Percentiles rank a stretch among this genome's conserved stretches.
phyloP scores from a whole-genome alignment of 2,113 vertebrate genomes.

The Eidolon helvum region DNA sequence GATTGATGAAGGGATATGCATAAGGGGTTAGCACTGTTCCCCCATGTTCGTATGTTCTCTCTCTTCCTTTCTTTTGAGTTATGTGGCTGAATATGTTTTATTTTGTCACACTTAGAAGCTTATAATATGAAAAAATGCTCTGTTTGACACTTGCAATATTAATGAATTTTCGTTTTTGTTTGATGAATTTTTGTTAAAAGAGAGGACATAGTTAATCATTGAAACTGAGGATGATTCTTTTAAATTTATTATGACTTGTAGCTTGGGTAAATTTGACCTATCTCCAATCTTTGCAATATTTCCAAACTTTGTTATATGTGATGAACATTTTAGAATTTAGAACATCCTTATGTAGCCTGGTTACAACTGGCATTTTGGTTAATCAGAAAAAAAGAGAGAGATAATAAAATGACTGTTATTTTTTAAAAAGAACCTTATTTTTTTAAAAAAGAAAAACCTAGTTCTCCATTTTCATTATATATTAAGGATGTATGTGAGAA shows the following conservation, averaged over 20 bases:
- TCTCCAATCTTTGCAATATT: neutral
- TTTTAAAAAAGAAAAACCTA: neutral
- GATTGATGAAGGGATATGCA: neutral
- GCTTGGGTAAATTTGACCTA: neutral
- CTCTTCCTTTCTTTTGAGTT: neutral
- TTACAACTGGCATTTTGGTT: neutral
- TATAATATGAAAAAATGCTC: neutral
- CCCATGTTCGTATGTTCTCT: fast-evolving
- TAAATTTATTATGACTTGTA: neutral
- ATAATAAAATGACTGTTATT: neutral
- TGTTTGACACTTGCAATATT: neutral
- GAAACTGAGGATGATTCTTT: neutral
- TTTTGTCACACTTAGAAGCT: neutral
- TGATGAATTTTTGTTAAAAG: neutral
- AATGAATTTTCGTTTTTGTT: neutral
- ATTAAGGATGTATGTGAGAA: neutral
- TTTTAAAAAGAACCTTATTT: neutral
- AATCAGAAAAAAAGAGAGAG: neutral
- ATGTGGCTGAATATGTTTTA: neutral
- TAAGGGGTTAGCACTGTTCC: neutral
- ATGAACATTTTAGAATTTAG: neutral
- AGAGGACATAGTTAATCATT: conserved; percentile 24
- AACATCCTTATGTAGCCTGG: neutral
- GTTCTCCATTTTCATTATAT: neutral
- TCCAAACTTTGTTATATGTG: neutral